phyloP scores from a whole-genome alignment of 2,888 invertebrate species.

The Zaprionus obscuricornis region DNA sequence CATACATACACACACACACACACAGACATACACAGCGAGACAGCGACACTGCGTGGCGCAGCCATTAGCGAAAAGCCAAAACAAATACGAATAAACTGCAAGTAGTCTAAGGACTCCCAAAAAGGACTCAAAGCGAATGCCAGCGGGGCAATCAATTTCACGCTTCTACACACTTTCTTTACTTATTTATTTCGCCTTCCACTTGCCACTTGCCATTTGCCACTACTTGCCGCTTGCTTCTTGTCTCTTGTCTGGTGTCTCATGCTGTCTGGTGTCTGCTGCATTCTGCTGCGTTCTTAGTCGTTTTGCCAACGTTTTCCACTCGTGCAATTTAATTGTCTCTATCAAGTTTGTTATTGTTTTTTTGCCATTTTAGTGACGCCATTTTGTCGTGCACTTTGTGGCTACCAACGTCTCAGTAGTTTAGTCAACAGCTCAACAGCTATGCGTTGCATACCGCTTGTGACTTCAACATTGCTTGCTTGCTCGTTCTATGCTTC shows the following conservation, averaged over 20 bases:
- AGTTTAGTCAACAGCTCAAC: conserved; percentile 31
- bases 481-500: neutral
- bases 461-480: neutral
- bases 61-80: conserved; percentile 44
- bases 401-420: conserved; percentile 33
- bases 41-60: neutral
- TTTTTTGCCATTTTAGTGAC: conserved; percentile 13
- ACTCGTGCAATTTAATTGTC: conserved; percentile 63
- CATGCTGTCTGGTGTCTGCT: neutral
- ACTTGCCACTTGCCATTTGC: neutral
- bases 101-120: neutral
- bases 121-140: conserved; percentile 46
- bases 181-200: conserved; percentile 6
- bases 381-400: conserved; percentile 56
- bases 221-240: neutral
- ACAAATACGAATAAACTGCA: conserved; percentile 53
- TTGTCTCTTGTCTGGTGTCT: conserved; percentile 1
- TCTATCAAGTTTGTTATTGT: conserved; percentile 24
- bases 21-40: too few relatives aligned
- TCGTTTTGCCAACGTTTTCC: neutral
- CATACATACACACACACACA: neutral
- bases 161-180: conserved; percentile 39
- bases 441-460: too few relatives aligned
- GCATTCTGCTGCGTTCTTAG: neutral
- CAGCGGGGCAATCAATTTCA: conserved; percentile 70